Percentiles rank a stretch among this genome's conserved stretches.
Conservation (phyloP, 2,888 invertebrate genomes). For the Nomada flava region DNA sequence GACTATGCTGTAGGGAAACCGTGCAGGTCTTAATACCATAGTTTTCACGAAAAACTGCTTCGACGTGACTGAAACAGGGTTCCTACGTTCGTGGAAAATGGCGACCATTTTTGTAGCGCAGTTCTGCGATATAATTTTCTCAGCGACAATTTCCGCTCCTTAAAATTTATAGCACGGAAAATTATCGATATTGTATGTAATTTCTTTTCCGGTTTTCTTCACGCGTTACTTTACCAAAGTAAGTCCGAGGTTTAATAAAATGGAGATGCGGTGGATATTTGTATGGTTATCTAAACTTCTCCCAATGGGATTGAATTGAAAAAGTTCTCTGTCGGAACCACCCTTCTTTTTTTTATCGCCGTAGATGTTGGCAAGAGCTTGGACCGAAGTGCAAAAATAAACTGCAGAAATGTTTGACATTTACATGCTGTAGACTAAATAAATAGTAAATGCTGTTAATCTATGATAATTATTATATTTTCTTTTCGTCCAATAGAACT, state of each 20-base stretch:
- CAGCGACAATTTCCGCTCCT: no score
- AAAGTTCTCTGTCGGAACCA: slow-evolving; percentile 24
- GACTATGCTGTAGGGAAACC: slow-evolving; percentile 27
- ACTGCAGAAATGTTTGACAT: no score
- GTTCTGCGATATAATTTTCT: background rate
- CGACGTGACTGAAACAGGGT: slow-evolving; percentile 22
- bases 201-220: background rate
- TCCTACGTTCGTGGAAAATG: background rate
- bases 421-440: no score
- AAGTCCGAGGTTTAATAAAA: background rate
- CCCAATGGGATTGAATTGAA: slow-evolving; percentile 41
- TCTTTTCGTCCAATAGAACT: no score
- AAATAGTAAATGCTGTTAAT: no score
- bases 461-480: no score
- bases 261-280: background rate
- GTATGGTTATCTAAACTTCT: slow-evolving; percentile 32
- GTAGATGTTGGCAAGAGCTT: no score
- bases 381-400: no score
- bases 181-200: background rate
- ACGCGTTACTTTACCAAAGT: background rate
- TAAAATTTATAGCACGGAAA: no score
- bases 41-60: slow-evolving; percentile 36
- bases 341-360: background rate
- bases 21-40: slow-evolving; percentile 28
- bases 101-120: background rate